Evolutionary conservation across 2,888 invertebrate genomes (phyloP).

Genomic region (Oxycera nigricornis): DNA sequence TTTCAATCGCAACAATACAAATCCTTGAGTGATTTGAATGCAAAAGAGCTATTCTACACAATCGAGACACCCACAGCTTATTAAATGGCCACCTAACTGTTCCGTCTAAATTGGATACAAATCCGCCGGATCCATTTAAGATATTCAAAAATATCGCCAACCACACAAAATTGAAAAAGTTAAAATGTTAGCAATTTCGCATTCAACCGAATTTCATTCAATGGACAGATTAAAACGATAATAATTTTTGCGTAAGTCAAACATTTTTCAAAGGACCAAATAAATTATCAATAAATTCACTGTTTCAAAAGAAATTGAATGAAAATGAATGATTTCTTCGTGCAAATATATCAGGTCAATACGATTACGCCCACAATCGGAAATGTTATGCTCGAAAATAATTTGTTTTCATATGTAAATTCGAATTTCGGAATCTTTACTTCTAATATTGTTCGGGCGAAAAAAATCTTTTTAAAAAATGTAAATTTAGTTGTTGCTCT

Average conservation of each 20-base stretch:
- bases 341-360: slow-evolving; percentile 14
- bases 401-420: neutral
- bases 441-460: neutral
- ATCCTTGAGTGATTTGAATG: neutral
- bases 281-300: neutral
- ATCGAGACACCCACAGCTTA: neutral
- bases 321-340: neutral
- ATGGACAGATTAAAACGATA: neutral
- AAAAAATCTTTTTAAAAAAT: neutral
- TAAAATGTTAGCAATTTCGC: too few species aligned
- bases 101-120: neutral
- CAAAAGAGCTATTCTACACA: neutral
- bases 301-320: neutral
- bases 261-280: neutral
- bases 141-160: neutral
- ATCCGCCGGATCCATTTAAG: neutral
- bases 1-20: neutral
- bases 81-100: slow-evolving; percentile 11
- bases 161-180: neutral
- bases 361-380: slow-evolving; percentile 5
- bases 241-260: neutral
- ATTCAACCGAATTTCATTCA: neutral
- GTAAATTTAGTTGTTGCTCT: neutral
- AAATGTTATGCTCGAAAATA: neutral
- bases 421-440: neutral